Conservation (phyloP, 2,113 vertebrate species). For the Dolichallabes microphthalmus region DNA sequence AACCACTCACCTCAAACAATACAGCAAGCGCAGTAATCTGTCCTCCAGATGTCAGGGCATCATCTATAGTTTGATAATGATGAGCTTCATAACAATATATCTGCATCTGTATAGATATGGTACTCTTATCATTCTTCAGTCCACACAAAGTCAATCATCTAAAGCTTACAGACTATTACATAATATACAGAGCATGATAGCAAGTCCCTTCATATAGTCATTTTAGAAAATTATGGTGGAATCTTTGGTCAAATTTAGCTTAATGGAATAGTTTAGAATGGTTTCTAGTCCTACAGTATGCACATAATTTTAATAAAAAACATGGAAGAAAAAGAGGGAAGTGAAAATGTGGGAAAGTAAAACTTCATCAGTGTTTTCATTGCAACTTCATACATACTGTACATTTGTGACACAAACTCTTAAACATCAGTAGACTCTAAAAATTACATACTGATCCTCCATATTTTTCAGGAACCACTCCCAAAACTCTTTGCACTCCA, state of each 20-base stretch:
- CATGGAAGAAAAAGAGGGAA: not conserved
- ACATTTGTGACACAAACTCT: not conserved
- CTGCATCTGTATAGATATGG: slow-evolving; percentile 83
- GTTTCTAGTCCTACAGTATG: not conserved
- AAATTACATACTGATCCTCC: too few relatives aligned
- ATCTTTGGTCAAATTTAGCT: not conserved
- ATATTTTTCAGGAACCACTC: not conserved
- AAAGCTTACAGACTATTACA: not conserved
- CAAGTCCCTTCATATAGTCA: not conserved
- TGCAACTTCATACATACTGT: not conserved
- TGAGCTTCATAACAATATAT: slow-evolving; percentile 88
- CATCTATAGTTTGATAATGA: slow-evolving; percentile 78
- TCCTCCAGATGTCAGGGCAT: slow-evolving; percentile 82
- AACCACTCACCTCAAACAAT: slow-evolving; percentile 85
- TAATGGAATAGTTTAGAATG: not conserved
- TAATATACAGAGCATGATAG: not conserved
- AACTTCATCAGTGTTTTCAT: not conserved
- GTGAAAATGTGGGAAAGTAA: not conserved
- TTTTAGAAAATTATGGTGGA: not conserved
- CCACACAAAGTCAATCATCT: not conserved
- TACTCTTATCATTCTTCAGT: not conserved
- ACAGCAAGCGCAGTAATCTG: slow-evolving; percentile 86
- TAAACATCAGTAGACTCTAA: not conserved
- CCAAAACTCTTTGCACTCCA: not conserved
- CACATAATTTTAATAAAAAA: not conserved